Evolutionary conservation across 2,113 vertebrate species (phyloP).

Genomic region (Leptobrachium ailaonicum): DNA sequence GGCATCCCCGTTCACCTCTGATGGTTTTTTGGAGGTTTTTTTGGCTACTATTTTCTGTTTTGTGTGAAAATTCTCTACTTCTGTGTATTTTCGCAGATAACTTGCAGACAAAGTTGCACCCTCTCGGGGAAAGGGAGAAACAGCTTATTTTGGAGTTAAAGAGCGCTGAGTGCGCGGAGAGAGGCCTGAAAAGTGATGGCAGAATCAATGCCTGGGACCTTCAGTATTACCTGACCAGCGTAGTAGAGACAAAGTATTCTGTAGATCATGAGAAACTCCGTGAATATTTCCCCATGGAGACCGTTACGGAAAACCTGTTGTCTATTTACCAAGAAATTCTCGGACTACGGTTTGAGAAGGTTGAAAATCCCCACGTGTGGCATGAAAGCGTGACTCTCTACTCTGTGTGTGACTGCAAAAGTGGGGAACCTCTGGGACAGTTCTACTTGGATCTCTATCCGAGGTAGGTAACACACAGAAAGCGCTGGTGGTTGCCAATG

Average conservation of each 20-base stretch:
- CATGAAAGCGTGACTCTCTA: slow-evolving; percentile 82
- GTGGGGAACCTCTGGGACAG: slow-evolving; percentile 81
- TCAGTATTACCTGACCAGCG: slow-evolving; percentile 89
- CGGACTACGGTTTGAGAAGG: slow-evolving; percentile 80
- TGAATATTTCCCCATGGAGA: slow-evolving; percentile 88
- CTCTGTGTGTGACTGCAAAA: slow-evolving; percentile 74
- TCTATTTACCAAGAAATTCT: slow-evolving; percentile 88
- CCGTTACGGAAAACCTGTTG: slow-evolving; percentile 85
- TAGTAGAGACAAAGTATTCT: slow-evolving; percentile 86
- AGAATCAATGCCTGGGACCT: slow-evolving; percentile 92
- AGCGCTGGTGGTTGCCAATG: too few species aligned
- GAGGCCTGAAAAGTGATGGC: slow-evolving; percentile 74
- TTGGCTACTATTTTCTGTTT: slow-evolving; percentile 56
- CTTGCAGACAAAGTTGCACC: slow-evolving; percentile 80
- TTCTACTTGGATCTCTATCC: slow-evolving; percentile 94
- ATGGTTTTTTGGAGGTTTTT: too few species aligned
- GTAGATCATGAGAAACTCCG: slow-evolving; percentile 90
- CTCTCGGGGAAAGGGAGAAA: slow-evolving; percentile 80
- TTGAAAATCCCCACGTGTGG: slow-evolving; percentile 79
- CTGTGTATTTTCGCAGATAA: slow-evolving; percentile 67
- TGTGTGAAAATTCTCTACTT: background rate
- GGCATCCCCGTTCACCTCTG: too few species aligned
- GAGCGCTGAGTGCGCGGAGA: slow-evolving; percentile 82
- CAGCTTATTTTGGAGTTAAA: slow-evolving; percentile 83
- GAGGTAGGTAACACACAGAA: slow-evolving; percentile 69